phyloP scores from a whole-genome alignment of 2,888 invertebrate species.

The Drosophila neoperkinsi region DNA sequence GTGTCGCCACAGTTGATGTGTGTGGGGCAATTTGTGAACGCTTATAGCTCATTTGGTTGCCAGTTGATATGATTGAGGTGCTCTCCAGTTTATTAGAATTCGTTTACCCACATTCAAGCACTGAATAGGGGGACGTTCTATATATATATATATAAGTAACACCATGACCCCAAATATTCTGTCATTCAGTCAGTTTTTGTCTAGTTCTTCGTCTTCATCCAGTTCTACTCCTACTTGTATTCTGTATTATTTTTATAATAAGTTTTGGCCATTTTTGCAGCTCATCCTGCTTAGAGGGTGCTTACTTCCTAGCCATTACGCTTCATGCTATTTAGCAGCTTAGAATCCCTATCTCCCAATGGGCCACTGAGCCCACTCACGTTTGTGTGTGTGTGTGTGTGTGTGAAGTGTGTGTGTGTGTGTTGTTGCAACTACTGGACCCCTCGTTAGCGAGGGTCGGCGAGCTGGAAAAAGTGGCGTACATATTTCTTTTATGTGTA shows the following conservation, averaged over 20 bases:
- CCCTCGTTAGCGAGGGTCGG: conserved; percentile 52
- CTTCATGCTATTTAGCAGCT: conserved; percentile 72
- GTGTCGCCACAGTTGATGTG: conserved; percentile 30
- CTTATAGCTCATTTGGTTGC: conserved; percentile 77
- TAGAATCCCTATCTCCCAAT: conserved; percentile 31
- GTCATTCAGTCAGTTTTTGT: conserved; percentile 8
- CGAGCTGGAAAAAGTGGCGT: conserved; percentile 42
- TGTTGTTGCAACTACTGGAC: conserved; percentile 16
- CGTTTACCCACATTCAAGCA: conserved; percentile 32
- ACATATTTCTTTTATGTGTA: conserved; percentile 72
- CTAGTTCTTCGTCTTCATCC: not conserved
- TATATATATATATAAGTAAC: not conserved
- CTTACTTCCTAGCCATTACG: conserved; percentile 75
- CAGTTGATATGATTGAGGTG: conserved; percentile 64
- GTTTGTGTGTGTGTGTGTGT: not conserved
- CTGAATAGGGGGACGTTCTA: not conserved
- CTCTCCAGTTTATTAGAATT: conserved; percentile 44
- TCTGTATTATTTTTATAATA: conserved; percentile 74
- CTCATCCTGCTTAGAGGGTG: conserved; percentile 76
- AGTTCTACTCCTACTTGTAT: conserved; percentile 25
- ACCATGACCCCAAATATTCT: conserved; percentile 14
- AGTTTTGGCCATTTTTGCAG: conserved; percentile 76
- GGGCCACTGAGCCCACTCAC: not conserved
- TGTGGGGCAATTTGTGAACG: conserved; percentile 49
- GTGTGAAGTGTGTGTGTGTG: conserved; percentile 7